phyloP scores from a whole-genome alignment of 2,113 vertebrate species.

The Pheucticus melanocephalus region DNA sequence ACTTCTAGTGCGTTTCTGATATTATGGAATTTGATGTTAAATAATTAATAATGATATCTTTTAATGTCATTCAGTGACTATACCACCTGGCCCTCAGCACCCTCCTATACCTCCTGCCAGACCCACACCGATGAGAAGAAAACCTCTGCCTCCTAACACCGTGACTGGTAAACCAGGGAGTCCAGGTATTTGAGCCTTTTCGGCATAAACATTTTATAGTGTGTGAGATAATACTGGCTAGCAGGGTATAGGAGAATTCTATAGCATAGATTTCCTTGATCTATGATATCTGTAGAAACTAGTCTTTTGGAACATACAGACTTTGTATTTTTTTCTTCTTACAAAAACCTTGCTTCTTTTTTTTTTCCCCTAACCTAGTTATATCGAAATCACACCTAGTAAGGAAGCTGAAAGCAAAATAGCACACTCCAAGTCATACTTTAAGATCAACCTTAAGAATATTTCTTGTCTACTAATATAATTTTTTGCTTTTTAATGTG shows the following conservation, averaged over 20 bases:
- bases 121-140: constrained; percentile 68
- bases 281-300: neutral
- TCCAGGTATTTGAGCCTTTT: constrained; percentile 62
- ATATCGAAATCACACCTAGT: neutral
- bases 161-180: constrained; percentile 77
- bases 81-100: constrained; percentile 28
- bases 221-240: neutral
- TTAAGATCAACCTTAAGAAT: neutral
- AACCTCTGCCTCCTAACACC: constrained; percentile 70
- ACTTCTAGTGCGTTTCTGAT: neutral
- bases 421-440: neutral
- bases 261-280: neutral
- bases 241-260: neutral
- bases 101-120: constrained; percentile 49
- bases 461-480: neutral
- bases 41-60: neutral
- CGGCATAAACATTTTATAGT: neutral
- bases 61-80: constrained; percentile 45
- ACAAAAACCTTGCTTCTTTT: neutral
- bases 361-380: neutral
- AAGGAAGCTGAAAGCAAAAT: neutral
- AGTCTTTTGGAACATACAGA: neutral
- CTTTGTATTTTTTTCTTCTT: neutral
- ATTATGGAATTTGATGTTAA: neutral
- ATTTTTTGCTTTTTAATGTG: neutral